phyloP scores from a whole-genome alignment of 30 jellyfish, hydroid and myxozoan species.

The Hydra vulgaris region DNA sequence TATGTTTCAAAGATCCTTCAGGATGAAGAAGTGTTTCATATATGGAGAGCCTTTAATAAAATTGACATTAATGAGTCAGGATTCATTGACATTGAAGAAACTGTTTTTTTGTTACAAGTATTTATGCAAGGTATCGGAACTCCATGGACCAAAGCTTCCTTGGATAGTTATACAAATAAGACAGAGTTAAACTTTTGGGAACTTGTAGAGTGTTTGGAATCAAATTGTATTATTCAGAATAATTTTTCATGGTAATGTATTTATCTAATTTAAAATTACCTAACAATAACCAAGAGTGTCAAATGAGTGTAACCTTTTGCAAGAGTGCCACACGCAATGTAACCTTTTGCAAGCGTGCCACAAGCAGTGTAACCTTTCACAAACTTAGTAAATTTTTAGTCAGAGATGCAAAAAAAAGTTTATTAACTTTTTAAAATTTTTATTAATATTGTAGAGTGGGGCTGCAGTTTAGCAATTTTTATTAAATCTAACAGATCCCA shows the following conservation, averaged over 20 bases:
- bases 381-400: too few relatives aligned
- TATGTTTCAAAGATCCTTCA: conserved; percentile 31
- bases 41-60: conserved; percentile 67
- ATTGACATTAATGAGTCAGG: conserved; percentile 49
- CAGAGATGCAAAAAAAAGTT: too few relatives aligned
- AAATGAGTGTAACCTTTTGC: too few relatives aligned
- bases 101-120: conserved; percentile 29
- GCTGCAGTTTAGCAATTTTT: too few relatives aligned
- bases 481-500: too few relatives aligned
- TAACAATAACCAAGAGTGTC: not conserved
- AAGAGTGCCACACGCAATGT: too few relatives aligned
- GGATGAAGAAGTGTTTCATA: conserved; percentile 49
- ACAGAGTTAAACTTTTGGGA: conserved; percentile 65
- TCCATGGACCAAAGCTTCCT: conserved; percentile 85
- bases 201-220: conserved; percentile 70
- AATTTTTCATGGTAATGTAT: conserved; percentile 51
- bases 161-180: conserved; percentile 43
- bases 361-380: too few relatives aligned
- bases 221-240: conserved; percentile 33
- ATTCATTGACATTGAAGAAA: conserved; percentile 71
- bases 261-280: not conserved
- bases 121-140: conserved; percentile 84
- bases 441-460: too few relatives aligned
- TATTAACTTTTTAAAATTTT: too few relatives aligned
- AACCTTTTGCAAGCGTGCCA: too few relatives aligned